Base-by-base conservation (phyloP, 2,113 vertebrate genomes). In the Cyanoliseus patagonus region DNA sequence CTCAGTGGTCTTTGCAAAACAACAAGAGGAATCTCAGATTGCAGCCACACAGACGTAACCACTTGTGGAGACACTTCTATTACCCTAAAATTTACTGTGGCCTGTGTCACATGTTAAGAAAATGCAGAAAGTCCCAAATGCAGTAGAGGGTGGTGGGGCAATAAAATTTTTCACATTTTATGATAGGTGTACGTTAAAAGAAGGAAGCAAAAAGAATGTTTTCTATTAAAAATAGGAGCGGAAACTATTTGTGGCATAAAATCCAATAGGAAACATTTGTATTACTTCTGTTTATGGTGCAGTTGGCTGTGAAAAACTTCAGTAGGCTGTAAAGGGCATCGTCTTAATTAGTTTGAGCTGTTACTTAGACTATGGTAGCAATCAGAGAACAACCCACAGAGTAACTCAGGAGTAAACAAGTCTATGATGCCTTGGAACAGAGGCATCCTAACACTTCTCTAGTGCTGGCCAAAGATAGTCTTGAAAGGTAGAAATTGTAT, bases 211-310 rank as follows among this genome's bases (percentile, higher is more conserved):
- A 92, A 88, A 83, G 67, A 95, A 89, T 96, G 85, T 96, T 98
- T 98, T 93, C 66, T 79, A 79, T 98, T 98, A 97, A 96, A 93
- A 86, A 85, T 93, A 91, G 91, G 85, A 97, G 82, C 28, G 2
- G 87, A 95, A 98, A 75, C 61, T 61, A 92, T 95, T 97, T 97
- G 88, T 97, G 86, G 74, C 63, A 79, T 91, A 95, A 91, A 91
- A 91, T 81, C 39, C 93, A 95, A 95, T 87, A 81, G 83, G 80
- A 97, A 98, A 97, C 89, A 97, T 98, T 98, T 97, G 41, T 37
- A 39, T 33, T 31, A 52, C 76, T 90, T 97, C 95, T 97, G 87
- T 80, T 96, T 87, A 75, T 73, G 62, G 33, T 95, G 37, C 62
- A 93, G 77, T 66, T 92, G 78, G 37, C 94, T 96, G 86, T 70